phyloP scores from a whole-genome alignment of 2,113 vertebrate genomes.

The Cinclus mexicanus region DNA sequence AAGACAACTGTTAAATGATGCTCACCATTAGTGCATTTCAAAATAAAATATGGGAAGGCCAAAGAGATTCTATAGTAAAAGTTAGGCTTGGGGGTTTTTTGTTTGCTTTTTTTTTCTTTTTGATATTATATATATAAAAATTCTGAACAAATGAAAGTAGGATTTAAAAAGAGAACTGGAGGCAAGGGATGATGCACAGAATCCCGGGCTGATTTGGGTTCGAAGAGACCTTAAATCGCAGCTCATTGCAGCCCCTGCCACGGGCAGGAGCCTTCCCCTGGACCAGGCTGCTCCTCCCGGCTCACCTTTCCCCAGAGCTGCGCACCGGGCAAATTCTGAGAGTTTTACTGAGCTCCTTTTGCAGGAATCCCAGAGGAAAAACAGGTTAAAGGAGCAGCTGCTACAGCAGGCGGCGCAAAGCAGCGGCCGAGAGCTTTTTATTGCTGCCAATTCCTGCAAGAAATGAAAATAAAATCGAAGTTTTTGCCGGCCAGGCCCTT shows the following conservation, averaged over 20 bases:
- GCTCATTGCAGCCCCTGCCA: neutral
- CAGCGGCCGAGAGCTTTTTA: neutral
- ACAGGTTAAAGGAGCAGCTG: neutral
- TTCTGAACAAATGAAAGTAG: neutral
- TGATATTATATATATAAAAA: neutral
- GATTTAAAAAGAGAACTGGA: neutral
- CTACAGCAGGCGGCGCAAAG: neutral
- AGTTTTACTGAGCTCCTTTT: neutral
- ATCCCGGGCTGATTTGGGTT: neutral
- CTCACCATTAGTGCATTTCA: neutral
- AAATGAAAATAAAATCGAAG: neutral
- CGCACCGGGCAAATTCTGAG: fast-evolving
- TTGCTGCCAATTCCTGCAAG: neutral
- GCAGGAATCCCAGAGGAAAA: neutral
- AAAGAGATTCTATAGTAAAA: neutral
- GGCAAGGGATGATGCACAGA: neutral
- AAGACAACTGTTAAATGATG: neutral
- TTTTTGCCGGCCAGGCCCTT: neutral
- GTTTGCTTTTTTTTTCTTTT: neutral
- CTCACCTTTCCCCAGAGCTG: neutral
- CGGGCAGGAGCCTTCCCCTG: neutral
- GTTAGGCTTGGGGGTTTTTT: fast-evolving
- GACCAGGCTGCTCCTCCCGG: neutral
- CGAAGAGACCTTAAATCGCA: neutral
- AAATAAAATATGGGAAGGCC: neutral